phyloP scores from a whole-genome alignment of 2,888 invertebrate genomes.

The Lampropteryx suffumata region DNA sequence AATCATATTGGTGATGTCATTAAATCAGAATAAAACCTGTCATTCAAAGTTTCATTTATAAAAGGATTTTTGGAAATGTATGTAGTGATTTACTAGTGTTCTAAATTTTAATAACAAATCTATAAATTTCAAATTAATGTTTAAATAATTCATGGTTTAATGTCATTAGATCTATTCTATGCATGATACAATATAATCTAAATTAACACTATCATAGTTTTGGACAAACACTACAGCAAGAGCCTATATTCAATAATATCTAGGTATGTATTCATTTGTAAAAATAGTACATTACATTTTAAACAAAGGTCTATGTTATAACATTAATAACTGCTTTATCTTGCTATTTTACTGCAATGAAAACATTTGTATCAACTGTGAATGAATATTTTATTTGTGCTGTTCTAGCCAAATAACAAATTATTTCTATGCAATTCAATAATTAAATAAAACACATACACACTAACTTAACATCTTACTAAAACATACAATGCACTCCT shows the following conservation, averaged over 20 bases:
- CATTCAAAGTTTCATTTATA: conserved; percentile 1
- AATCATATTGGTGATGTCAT: conserved; percentile 18
- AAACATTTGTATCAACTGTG: conserved; percentile 28
- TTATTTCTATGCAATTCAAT: conserved; percentile 10
- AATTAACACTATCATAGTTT: conserved; percentile 39
- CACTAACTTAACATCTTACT: conserved; percentile 24
- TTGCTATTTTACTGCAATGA: conserved; percentile 29
- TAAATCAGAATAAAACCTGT: conserved; percentile 14
- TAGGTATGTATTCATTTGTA: conserved; percentile 43
- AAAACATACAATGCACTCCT: conserved; percentile 23
- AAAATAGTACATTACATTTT: conserved; percentile 46
- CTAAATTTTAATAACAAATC: conserved; percentile 25
- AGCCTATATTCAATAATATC: conserved; percentile 42
- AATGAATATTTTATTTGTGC: conserved; percentile 34
- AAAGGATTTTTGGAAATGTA: conserved; percentile 13
- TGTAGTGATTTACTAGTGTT: conserved; percentile 12
- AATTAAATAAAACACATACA: conserved; percentile 15
- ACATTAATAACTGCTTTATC: conserved; percentile 33
- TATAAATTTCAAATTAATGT: conserved; percentile 15
- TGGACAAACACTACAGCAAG: conserved; percentile 44
- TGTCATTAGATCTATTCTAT: conserved; percentile 29
- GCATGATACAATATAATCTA: conserved; percentile 31
- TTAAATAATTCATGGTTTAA: conserved; percentile 22
- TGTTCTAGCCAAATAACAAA: conserved; percentile 25
- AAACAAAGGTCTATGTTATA: conserved; percentile 45